A percentile compares a stretch with the other conserved stretches of the same genome.
phyloP scores from a whole-genome alignment of 2,113 vertebrate genomes.

The Chloebia gouldiae region DNA sequence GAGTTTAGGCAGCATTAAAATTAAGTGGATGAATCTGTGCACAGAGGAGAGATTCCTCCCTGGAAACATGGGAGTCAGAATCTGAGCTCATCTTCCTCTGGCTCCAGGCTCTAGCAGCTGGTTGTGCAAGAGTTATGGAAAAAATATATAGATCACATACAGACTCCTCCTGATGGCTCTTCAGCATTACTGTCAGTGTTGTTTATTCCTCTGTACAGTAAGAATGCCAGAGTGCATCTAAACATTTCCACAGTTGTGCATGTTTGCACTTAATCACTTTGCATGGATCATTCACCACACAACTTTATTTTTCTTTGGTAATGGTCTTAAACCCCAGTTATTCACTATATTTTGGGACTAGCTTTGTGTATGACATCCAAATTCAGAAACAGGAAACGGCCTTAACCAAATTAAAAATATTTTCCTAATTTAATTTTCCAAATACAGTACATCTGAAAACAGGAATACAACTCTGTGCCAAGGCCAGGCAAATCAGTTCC shows the following conservation, averaged over 20 bases:
- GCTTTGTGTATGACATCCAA: slow-evolving; percentile 2
- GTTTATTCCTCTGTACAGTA: background rate
- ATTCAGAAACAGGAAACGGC: slow-evolving; percentile 33
- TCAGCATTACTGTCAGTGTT: background rate
- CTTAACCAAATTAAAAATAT: slow-evolving; percentile 41
- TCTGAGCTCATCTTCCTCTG: background rate
- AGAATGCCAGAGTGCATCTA: background rate
- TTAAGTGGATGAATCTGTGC: background rate
- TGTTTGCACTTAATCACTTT: slow-evolving; percentile 15
- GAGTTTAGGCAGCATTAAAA: background rate
- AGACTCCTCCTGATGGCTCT: slow-evolving; percentile 36
- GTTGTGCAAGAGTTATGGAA: slow-evolving; percentile 35
- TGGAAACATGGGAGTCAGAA: background rate
- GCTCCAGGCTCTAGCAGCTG: background rate
- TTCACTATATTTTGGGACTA: background rate
- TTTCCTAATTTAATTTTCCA: slow-evolving; percentile 41
- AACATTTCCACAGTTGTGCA: slow-evolving; percentile 2
- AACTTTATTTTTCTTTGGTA: background rate
- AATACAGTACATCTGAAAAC: background rate
- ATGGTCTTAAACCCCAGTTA: background rate
- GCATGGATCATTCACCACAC: background rate
- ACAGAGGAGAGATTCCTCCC: background rate
- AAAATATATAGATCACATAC: background rate
- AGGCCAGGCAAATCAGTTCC: slow-evolving; percentile 19
- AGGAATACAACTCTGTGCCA: slow-evolving; percentile 16